Evolutionary conservation across 2,113 vertebrate genomes (phyloP).

Genomic region (Microtus pennsylvanicus): DNA sequence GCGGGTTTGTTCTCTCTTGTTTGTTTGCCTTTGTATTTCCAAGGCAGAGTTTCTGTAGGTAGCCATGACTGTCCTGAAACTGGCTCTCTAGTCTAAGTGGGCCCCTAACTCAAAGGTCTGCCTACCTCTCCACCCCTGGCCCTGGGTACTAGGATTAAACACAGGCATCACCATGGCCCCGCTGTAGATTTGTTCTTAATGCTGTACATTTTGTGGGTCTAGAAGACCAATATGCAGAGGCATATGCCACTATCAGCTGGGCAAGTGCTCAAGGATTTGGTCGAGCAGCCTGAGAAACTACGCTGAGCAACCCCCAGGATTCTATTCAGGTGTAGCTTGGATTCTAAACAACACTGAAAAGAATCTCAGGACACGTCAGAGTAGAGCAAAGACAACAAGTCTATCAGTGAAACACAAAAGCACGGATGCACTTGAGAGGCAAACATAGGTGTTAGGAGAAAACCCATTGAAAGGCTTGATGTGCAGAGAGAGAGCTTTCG

Average conservation of each 20-base stretch:
- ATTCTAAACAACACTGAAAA: not conserved
- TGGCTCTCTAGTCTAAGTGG: not conserved
- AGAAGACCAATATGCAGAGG: not conserved
- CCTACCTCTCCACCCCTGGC: not conserved
- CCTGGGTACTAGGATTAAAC: not conserved
- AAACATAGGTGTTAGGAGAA: not conserved
- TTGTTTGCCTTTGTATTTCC: not conserved
- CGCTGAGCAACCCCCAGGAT: not conserved
- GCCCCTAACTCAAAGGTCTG: not conserved
- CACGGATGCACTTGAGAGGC: not conserved
- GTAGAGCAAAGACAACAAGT: not conserved
- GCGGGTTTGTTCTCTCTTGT: not conserved
- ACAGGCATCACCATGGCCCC: not conserved
- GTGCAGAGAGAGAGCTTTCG: accelerated
- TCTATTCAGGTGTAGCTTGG: not conserved
- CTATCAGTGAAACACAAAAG: not conserved
- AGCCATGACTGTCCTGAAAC: not conserved
- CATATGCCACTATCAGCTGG: not conserved
- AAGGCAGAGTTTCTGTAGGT: not conserved
- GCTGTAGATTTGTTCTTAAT: not conserved
- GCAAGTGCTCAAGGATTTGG: not conserved
- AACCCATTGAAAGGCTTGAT: not conserved
- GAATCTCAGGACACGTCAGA: not conserved
- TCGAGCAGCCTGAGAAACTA: not conserved
- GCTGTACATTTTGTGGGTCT: not conserved